phyloP scores from a whole-genome alignment of 1,140 invertebrate genomes.

The Drosophila setifemur region DNA sequence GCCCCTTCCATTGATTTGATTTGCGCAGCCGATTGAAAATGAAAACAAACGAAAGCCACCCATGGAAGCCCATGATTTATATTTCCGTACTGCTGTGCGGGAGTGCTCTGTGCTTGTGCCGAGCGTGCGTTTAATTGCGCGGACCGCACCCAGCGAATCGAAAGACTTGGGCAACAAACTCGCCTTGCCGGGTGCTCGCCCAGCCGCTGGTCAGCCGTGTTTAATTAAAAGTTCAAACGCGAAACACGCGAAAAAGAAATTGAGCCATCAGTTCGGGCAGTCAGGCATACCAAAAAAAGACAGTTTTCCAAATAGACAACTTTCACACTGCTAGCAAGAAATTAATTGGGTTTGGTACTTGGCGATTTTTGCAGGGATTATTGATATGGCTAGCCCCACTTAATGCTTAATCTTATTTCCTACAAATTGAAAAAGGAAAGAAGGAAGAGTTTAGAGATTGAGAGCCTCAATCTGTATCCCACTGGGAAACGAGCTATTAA shows the following conservation, averaged over 20 bases:
- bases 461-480: too few species aligned
- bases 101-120: neutral
- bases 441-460: too few species aligned
- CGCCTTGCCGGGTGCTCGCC: constrained; percentile 4
- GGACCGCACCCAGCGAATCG: constrained; percentile 37
- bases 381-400: too few species aligned
- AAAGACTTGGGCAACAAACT: constrained; percentile 35
- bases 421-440: too few species aligned
- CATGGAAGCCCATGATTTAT: constrained; percentile 39
- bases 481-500: too few species aligned
- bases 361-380: too few species aligned
- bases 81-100: too few species aligned
- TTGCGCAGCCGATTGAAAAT: constrained; percentile 48
- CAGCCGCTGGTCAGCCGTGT: constrained; percentile 1
- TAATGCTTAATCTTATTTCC: too few species aligned
- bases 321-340: neutral
- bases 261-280: constrained; percentile 15
- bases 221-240: constrained; percentile 45
- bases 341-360: neutral
- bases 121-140: constrained; percentile 45
- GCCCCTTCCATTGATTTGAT: constrained; percentile 37
- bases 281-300: neutral
- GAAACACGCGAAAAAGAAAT: constrained; percentile 34
- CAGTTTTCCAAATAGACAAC: neutral
- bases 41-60: constrained; percentile 25